Percentiles rank a stretch among this genome's conserved stretches.
These are phyloP conservation scores for Otocyon megalotis DNA, from an alignment of 2,113 vertebrate genomes.

Conservation along the genomic window DNA sequence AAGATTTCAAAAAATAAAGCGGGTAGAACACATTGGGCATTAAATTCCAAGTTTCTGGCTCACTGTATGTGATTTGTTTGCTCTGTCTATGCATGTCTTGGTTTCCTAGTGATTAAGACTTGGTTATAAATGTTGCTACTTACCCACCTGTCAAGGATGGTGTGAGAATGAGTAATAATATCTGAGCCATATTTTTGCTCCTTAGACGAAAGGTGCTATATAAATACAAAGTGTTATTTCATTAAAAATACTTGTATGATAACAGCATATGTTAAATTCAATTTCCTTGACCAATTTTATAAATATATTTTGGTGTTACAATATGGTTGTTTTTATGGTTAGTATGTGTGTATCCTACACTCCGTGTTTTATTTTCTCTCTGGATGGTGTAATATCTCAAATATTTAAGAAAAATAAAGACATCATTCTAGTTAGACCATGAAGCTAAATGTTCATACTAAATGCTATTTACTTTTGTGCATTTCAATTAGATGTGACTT, in stretches of 20 bases:
- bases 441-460: not conserved
- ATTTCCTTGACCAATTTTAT: conserved; percentile 83
- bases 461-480: not conserved
- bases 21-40: conserved; percentile 15
- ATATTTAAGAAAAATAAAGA: conserved; percentile 70
- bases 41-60: conserved; percentile 47
- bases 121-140: conserved; percentile 75
- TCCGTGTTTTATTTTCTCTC: conserved; percentile 71
- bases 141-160: conserved; percentile 82
- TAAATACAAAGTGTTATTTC: conserved; percentile 84
- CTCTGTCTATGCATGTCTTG: conserved; percentile 18
- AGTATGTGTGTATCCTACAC: conserved; percentile 71
- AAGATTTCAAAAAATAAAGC: conserved; percentile 51
- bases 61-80: conserved; percentile 50
- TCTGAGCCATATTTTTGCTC: conserved; percentile 82
- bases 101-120: conserved; percentile 72
- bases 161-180: conserved; percentile 83
- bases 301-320: conserved; percentile 82
- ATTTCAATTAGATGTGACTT: not conserved
- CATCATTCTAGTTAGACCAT: not conserved
- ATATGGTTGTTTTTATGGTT: conserved; percentile 82
- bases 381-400: conserved; percentile 64
- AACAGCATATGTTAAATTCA: conserved; percentile 83
- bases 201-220: conserved; percentile 82
- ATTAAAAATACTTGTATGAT: conserved; percentile 81